Base-by-base conservation (phyloP, 2,113 vertebrate genomes). In the Lycaon pictus region DNA sequence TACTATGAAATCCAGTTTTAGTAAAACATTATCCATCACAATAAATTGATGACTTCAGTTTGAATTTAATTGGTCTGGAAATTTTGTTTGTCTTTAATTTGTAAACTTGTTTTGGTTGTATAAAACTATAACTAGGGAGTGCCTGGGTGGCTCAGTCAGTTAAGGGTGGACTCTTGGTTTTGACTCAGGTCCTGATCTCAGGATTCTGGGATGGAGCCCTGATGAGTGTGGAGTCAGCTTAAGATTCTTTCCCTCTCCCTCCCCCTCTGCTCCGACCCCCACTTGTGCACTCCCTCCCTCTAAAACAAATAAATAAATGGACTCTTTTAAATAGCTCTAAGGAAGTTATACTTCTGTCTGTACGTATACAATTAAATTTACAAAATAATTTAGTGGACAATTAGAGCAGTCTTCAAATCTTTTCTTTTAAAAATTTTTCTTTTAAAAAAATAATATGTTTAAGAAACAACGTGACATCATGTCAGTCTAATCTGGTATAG, bases 91-190 rank as follows among this genome's bases (percentile, higher is more conserved):
- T 72, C 25, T 88, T 81, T 69, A 90, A 32, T 93, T 80, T 89
- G 19, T 89, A 92, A 82, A 79, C 11, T 88, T 96, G 77, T 63
- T 65, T 96, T 72, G 60, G 12, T 87, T 94, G 2, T 91, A 63
- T 91, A 37, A 82, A 76, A 94, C 20, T 81, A 23, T 82, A 35
- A 69, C 3, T 17, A 10, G n/a, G 67, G 7, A 3, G 17, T 35
- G 8, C 67, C 32, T 10, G 32, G 8, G 67, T 35, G 32, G 67
- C 67, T 69, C 67, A 35, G 67, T 69, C 35, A n/a, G 67, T 69
- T 69, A 35, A 35, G 32, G n/a, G 67, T 35, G 0, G 8, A 35
- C 32, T 69, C 32, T 69, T 69, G 67, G 32, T 69, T 69, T 69
- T 35, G 32, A 17, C 32, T 69, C 67, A 35, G 67, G 67, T 69